Conservation (phyloP, 2,113 vertebrate genomes). For the Fregata magnificens region DNA sequence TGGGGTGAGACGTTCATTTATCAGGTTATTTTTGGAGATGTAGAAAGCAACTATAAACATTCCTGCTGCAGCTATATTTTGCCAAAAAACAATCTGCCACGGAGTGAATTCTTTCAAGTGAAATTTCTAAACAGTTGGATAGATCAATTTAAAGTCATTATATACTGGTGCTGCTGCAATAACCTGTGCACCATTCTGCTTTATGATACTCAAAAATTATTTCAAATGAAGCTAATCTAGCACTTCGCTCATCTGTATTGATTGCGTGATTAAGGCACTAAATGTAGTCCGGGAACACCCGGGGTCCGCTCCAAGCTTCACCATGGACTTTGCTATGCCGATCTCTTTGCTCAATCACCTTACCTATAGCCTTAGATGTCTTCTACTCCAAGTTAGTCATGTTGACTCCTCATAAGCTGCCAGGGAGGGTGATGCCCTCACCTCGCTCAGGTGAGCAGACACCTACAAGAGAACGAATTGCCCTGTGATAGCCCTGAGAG, state of each 20-base stretch:
- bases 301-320: neutral
- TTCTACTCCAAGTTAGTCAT: neutral
- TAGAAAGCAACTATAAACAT: neutral
- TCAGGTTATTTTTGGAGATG: neutral
- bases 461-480: neutral
- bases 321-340: neutral
- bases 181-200: neutral
- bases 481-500: neutral
- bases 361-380: neutral
- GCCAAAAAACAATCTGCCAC: neutral
- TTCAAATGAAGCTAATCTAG: neutral
- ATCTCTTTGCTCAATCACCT: rapidly evolving
- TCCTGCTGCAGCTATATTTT: neutral
- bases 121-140: neutral
- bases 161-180: neutral
- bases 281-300: neutral
- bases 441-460: neutral
- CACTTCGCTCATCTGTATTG: neutral
- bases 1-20: rapidly evolving
- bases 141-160: neutral
- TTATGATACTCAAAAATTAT: neutral
- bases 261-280: neutral
- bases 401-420: neutral
- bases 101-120: neutral
- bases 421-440: neutral